A percentile compares a stretch with the other conserved stretches of the same genome.
Evolutionary conservation across 2,113 vertebrate species (phyloP).

Genomic region (Pseudolaguvia tuberculata): DNA sequence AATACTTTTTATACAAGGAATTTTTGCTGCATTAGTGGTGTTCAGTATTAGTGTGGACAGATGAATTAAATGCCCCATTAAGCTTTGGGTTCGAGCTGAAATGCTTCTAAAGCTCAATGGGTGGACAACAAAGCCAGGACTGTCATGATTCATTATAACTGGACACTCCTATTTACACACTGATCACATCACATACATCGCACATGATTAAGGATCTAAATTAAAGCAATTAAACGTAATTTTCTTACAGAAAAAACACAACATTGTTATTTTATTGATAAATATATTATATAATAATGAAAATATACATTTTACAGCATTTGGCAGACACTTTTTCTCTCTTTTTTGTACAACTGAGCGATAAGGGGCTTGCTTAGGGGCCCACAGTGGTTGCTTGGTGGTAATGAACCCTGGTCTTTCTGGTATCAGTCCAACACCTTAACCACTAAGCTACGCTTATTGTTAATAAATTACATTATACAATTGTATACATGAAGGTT

Average conservation of each 20-base stretch:
- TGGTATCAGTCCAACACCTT: no score
- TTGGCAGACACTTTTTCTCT: no score
- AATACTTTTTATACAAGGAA: not conserved
- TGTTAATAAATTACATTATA: no score
- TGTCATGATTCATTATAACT: slow-evolving; percentile 32
- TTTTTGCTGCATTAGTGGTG: slow-evolving; percentile 31
- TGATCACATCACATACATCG: slow-evolving; percentile 12
- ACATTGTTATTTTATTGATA: no score
- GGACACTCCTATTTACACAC: slow-evolving; percentile 40
- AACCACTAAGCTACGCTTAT: no score
- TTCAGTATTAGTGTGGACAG: slow-evolving; percentile 10
- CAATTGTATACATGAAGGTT: not conserved
- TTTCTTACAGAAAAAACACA: not conserved
- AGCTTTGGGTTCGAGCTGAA: slow-evolving; percentile 26
- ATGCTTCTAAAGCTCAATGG: slow-evolving; percentile 17
- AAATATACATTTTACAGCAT: no score
- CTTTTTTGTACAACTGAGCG: no score
- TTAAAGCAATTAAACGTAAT: not conserved
- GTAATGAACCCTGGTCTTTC: no score
- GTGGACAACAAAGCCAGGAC: slow-evolving; percentile 33
- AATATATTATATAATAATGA: no score
- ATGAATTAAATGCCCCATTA: slow-evolving; percentile 26
- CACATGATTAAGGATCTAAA: not conserved
- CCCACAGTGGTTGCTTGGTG: no score
- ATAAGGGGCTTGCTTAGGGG: no score